Evolutionary conservation across 2,113 vertebrate genomes (phyloP), one percentile per base, ranked within the genome.

Genomic region (Strix aluco): DNA sequence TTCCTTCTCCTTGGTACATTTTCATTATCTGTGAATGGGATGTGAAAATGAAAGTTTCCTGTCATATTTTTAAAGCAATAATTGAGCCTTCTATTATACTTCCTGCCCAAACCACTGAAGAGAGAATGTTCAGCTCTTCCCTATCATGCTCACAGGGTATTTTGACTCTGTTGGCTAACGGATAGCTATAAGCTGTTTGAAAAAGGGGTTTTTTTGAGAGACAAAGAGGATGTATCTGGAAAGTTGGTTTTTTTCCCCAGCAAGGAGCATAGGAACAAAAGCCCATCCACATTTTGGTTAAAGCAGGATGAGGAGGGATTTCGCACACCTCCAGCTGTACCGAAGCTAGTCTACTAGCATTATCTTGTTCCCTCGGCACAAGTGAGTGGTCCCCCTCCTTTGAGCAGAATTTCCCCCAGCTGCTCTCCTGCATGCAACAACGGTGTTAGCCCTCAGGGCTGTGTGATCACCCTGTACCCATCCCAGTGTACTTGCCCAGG

Each of bases 11-110:
- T 83, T 0, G 0, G 79, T 96, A 79, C 86, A 36, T 93, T 96
- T 96, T 96, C 86, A 91, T 97, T 95, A 89, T 81, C 81, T 30
- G 34, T 84, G 88, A 89, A 91, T 77, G 62, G 75, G 91, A 90
- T 80, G 72, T 71, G 75, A 96, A 97, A 95, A 88, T 47, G 70
- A 82, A 89, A 86, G 81, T 95, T 91, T 94, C 75, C 46, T 89
- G 92, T 90, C 92, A 81, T 90, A 77, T 61, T 93, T 95, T 95
- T 88, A 92, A 94, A 78, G 74, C 52, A 77, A 88, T 85, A 93
- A 86, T 81, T 92, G 85, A 87, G 47, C 49, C 78, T 96, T 94
- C 75, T 83, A 46, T 95, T 96, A 77, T 94, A 74, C 23, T 84
- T 55, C 78, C 80, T 94, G 81, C 78, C 79, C 75, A 83, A 96